Base-by-base conservation (phyloP, 2,888 invertebrate genomes). In the Brachycybe producta region DNA sequence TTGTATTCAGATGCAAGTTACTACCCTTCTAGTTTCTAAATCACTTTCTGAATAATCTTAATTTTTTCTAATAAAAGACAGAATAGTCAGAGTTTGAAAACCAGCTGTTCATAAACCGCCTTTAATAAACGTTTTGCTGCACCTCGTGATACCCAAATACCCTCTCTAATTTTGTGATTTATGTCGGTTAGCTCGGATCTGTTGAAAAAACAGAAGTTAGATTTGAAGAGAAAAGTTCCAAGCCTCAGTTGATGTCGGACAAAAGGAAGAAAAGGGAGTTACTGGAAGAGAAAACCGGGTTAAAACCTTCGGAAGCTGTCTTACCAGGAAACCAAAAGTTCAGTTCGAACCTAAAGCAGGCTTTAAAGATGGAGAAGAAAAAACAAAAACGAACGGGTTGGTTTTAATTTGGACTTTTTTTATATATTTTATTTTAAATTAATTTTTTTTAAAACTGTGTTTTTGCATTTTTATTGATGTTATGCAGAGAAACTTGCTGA, bases 291-390 rank as follows among this genome's bases (percentile, higher is more conserved):
- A 17, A 49, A 24, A 34, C 30, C 43, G 24, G 43, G 35, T 32
- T 39, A 38, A 51, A 11, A 26, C 36, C 34, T 17, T 35, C 2
- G 11, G 11, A 34, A 34, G 30, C 42, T 40, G 28, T 15, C 40
- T 21, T 50, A 23, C 30, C 49, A 64, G 84, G 84, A 54, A 80
- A 80, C 63, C 72, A 73, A 61, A 70, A 73, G 54, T 61, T 76
- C 15, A 79, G 79, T 60, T 73, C 74, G 61, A 59, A 73, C 1
- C 72, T 72, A 26, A 79, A 79, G 58, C 67, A 73, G 54, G 75
- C 77, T 55, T 78, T 79, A 54, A 82, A 82, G 59, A 80, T 79
- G 55, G 73, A 77, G 57, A 79, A 75, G 59, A 80, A 80, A 59
- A 67, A 72, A 8, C 27, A 42, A 45, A 49, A 49, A 8, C 27